Base-by-base conservation (phyloP, 2,888 invertebrate species). In the Leptopilina drosophilae region DNA sequence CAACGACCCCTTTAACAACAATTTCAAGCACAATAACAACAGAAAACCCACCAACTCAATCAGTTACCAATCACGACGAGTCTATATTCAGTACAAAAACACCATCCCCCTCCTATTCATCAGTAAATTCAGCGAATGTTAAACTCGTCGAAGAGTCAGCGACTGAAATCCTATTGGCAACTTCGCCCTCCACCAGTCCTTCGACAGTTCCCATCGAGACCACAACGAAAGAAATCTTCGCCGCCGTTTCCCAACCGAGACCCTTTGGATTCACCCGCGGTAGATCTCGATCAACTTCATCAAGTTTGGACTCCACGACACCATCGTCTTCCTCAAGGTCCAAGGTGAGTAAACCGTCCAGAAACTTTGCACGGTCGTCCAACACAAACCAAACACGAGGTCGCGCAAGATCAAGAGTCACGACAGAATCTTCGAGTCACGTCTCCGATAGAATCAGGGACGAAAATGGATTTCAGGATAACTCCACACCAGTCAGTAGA, bases 241-340 rank as follows among this genome's bases (percentile, higher is more conserved):
- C 92, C 77, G 88, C 90, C 77, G 92, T 93, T 82, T 92, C 93
- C 85, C 93, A 93, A 90, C 93, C 93, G 83, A 91, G 93, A 89
- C 93, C 93, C 33, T 93, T 93, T 87, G 92, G 93, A 87, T 93
- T 92, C 84, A 92, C 92, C 64, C 90, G 93, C 85, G 11, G 40
- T 73, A 90, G 93, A 85, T 92, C 90, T 84, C 92, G 93, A 87
- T 92, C 93, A 78, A 83, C 87, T 26, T 79, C 88, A 75, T 81
- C 84, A 66, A 78, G 81, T 49, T 83, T 87, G 82, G 85, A 88
- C 83, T 73, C 73, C 59, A 78, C 78, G 75, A 79, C 82, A 9
- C 81, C 77, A 77, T 76, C 73, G 78, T 76, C 82, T 15, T 56
- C 88, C 73, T 80, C 87, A 78, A 87, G 89, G 81, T 77, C 87